Base-by-base conservation (phyloP, 2,888 invertebrate genomes). In the Hoplodrina ambigua region DNA sequence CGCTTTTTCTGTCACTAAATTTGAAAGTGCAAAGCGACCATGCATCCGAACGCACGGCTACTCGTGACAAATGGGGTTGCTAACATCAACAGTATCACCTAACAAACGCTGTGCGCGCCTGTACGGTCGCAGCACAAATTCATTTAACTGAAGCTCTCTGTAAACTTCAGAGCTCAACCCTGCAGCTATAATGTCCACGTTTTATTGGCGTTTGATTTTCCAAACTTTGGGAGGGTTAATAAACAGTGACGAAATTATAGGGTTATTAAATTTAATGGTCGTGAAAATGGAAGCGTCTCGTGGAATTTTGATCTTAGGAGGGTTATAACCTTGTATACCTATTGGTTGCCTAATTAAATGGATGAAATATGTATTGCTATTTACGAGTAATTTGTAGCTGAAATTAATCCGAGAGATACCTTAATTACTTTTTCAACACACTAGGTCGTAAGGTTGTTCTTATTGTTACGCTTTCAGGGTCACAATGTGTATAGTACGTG, bases 81-180 rank as follows among this genome's bases (percentile, higher is more conserved):
- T 64, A 70, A 72, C 66, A 65, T 68, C 79, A 80, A 79, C 64
- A 72, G 65, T 63, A 67, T 78, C 72, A 25, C 20, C 13, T 77
- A 67, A 71, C 72, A 69, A 63, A 50, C 68, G 53, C 60, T 69
- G 73, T 17, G 41, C 41, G 4, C 75, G 65, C 61, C 53, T 50
- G 72, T 83, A 76, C 72, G 60, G 20, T 75, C 70, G 69, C 62
- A 78, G 75, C 80, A 78, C 75, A 80, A 83, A 85, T 78, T 81
- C 75, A 78, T 83, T 85, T 79, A 83, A 76, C 70, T 69, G 64
- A 64, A 74, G 64, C 82, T 55, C 65, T 70, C 69, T 75, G 75
- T 66, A 75, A 83, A 83, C 71, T 75, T 69, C 56, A 63, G 69
- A 70, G 66, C 65, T 61, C 64, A 57, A 69, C 78, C 82, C 79